Conservation (phyloP, 1,140 invertebrate species). For the Anastrepha obliqua region DNA sequence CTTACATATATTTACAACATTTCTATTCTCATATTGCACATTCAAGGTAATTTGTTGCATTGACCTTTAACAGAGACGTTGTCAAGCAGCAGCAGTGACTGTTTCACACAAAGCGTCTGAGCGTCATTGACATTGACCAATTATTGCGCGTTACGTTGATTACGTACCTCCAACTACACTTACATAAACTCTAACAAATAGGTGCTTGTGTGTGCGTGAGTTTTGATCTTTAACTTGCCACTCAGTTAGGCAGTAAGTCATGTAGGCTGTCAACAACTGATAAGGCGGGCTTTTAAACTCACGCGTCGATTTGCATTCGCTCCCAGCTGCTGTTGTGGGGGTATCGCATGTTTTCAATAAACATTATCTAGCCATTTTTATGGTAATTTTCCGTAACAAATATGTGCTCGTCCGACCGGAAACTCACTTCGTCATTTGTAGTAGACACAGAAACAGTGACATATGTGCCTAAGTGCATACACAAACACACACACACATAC, state of each 20-base stretch:
- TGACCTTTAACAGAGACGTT: background rate
- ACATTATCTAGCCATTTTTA: constrained; percentile 38
- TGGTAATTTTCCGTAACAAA: constrained; percentile 50
- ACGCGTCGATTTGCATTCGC: background rate
- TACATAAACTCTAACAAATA: background rate
- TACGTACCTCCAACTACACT: background rate
- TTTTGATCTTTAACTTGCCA: background rate
- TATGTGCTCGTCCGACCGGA: constrained; percentile 44
- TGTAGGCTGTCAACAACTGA: background rate
- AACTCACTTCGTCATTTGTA: constrained; percentile 26
- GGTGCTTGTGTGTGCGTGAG: background rate
- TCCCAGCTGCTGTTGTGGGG: constrained; percentile 9
- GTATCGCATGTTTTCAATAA: constrained; percentile 43
- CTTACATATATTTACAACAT: background rate
- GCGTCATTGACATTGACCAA: background rate
- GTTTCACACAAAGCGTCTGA: background rate
- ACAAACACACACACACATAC: background rate
- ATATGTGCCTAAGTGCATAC: background rate
- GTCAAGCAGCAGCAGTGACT: background rate
- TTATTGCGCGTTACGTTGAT: constrained; percentile 19
- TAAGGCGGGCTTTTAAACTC: background rate
- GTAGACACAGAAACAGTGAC: background rate
- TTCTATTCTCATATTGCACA: background rate
- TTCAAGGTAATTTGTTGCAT: background rate
- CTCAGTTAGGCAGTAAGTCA: background rate